Conservation (phyloP, 2,113 vertebrate genomes). For the Silurus glanis region DNA sequence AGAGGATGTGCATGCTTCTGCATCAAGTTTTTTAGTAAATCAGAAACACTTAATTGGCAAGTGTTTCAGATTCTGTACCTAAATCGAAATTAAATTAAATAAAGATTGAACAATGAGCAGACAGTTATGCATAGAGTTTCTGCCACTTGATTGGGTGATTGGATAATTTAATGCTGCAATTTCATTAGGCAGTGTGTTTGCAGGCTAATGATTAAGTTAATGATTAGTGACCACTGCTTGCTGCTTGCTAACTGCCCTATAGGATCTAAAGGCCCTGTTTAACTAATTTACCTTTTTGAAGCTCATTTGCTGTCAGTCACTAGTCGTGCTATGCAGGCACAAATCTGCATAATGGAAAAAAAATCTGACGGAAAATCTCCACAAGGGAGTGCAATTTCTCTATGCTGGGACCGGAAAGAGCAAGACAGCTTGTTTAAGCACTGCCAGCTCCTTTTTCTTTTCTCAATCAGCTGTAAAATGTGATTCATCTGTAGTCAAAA, state of each 20-base stretch:
- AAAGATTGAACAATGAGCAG: neutral
- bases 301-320: constrained; percentile 38
- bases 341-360: constrained; percentile 39
- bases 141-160: neutral
- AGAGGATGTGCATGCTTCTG: constrained; percentile 13
- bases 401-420: neutral
- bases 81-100: neutral
- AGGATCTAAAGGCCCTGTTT: constrained; percentile 23
- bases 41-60: constrained; percentile 14
- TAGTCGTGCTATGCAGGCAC: constrained; percentile 18
- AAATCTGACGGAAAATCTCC: constrained; percentile 40
- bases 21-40: constrained; percentile 14
- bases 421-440: constrained; percentile 16
- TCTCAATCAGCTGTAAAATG: constrained; percentile 22
- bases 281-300: neutral
- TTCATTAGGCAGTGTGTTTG: neutral
- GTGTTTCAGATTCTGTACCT: constrained; percentile 20
- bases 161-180: neutral
- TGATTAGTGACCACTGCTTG: neutral
- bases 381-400: constrained; percentile 30
- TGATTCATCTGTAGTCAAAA: constrained; percentile 35
- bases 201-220: neutral
- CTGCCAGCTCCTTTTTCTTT: constrained; percentile 14
- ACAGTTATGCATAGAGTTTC: neutral
- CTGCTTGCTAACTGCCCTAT: constrained; percentile 14